Evolutionary conservation across 2,888 invertebrate species (phyloP).

Genomic region (Pollenia angustigena): DNA sequence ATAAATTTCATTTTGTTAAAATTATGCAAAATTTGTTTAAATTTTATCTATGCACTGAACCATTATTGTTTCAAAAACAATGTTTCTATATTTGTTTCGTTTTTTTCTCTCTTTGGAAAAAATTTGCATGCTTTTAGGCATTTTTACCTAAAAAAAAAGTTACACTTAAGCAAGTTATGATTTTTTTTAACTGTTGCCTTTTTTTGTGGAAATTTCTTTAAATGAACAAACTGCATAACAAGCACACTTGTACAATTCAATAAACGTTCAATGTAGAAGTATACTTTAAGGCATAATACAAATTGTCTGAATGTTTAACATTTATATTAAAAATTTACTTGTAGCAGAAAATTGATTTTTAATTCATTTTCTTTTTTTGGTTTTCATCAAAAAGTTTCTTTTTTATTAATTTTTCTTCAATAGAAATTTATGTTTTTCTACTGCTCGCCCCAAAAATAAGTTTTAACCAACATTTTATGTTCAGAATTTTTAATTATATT

Average conservation of each 20-base stretch:
- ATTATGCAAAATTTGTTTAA: background rate
- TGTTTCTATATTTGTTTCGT: background rate
- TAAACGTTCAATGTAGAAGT: background rate
- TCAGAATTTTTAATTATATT: too few species aligned
- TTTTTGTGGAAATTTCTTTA: too few species aligned
- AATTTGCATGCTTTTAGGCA: background rate
- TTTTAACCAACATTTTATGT: too few species aligned
- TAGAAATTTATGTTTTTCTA: too few species aligned
- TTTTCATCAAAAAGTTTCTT: background rate
- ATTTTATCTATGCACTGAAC: background rate
- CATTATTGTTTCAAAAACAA: background rate
- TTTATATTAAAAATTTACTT: background rate
- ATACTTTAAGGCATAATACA: background rate
- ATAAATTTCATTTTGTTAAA: background rate
- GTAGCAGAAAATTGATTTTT: background rate
- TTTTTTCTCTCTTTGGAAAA: background rate
- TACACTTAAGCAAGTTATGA: too few species aligned
- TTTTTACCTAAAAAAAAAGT: background rate
- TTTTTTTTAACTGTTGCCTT: too few species aligned
- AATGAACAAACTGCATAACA: background rate
- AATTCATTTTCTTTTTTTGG: background rate
- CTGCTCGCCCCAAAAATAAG: too few species aligned
- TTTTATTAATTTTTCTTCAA: background rate
- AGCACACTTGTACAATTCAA: background rate
- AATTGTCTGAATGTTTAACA: background rate